These are phyloP conservation scores for Lithophane ornitopus DNA, from an alignment of 2,888 invertebrate species.

Conservation along the genomic window DNA sequence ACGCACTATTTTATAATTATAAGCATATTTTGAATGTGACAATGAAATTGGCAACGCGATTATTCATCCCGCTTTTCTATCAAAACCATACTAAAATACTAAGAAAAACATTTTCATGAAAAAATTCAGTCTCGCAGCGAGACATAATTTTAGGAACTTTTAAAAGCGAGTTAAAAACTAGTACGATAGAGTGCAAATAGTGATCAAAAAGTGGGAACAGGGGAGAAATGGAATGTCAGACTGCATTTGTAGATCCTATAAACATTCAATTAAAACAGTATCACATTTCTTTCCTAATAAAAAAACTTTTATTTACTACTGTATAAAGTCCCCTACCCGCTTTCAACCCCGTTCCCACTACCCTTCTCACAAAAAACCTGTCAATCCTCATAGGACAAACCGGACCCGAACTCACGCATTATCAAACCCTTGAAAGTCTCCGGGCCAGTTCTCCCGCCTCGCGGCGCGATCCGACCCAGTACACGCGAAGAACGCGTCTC, in stretches of 20 bases:
- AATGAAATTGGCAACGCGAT: constrained; percentile 3
- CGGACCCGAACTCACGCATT: constrained; percentile 78
- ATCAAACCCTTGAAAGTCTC: constrained; percentile 87
- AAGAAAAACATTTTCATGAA: not conserved
- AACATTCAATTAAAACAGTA: not conserved
- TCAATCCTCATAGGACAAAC: constrained; percentile 3
- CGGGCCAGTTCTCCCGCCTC: constrained; percentile 88
- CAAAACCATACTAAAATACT: constrained; percentile 1
- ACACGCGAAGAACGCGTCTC: constrained; percentile 95
- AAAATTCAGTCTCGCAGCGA: not conserved
- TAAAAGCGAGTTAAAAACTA: constrained; percentile 9
- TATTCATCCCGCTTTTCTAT: not conserved
- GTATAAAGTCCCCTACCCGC: not conserved
- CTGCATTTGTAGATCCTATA: not conserved
- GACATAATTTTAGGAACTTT: constrained; percentile 47
- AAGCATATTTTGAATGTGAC: constrained; percentile 14
- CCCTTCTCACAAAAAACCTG: not conserved
- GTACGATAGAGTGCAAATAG: constrained; percentile 33
- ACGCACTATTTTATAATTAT: not conserved
- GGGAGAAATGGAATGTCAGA: not conserved
- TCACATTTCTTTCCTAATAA: not conserved
- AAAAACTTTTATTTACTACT: not conserved
- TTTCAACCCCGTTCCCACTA: constrained; percentile 5
- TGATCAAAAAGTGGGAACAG: not conserved
- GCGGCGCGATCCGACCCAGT: constrained; percentile 87